These are phyloP conservation scores for Callinectes sapidus DNA, from an alignment of 2,888 invertebrate species.

Conservation along the genomic window DNA sequence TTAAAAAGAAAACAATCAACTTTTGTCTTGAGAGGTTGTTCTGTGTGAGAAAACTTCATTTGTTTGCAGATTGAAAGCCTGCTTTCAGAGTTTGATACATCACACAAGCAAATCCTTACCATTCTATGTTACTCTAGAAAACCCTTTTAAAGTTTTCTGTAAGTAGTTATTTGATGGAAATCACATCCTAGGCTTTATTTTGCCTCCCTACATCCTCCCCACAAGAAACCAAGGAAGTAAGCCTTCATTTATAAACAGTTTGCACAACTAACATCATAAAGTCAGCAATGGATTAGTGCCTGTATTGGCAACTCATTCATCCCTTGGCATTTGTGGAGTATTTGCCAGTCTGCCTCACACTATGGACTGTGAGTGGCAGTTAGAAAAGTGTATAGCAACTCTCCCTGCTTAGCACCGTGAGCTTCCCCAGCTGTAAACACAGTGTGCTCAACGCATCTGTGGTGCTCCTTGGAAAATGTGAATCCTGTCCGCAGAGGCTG, in stretches of 20 bases:
- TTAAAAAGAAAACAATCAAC: background rate
- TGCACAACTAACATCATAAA: background rate
- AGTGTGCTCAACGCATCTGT: slow-evolving; percentile 8
- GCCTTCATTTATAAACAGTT: background rate
- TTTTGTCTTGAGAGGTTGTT: background rate
- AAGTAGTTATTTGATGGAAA: background rate
- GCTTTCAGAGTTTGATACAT: background rate
- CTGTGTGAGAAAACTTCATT: background rate
- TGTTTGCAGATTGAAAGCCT: background rate
- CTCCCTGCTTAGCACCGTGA: slow-evolving; percentile 12
- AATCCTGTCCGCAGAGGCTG: slow-evolving; percentile 18
- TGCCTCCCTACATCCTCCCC: background rate
- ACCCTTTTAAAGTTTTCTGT: background rate
- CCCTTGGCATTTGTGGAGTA: slow-evolving; percentile 10
- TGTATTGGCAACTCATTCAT: background rate
- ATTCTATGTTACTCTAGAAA: background rate
- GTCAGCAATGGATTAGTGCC: background rate
- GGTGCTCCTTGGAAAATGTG: background rate
- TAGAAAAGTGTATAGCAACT: slow-evolving; percentile 7
- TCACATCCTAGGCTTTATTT: background rate
- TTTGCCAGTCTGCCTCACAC: slow-evolving; percentile 15
- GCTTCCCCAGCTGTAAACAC: background rate
- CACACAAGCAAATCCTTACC: background rate
- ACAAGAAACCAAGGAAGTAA: background rate
- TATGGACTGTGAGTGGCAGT: slow-evolving; percentile 30